Evolutionary conservation across 92 coral and sea anemone genomes (phyloP), one percentile per base, ranked within the genome.

Genomic region (Plumapathes pennacea): DNA sequence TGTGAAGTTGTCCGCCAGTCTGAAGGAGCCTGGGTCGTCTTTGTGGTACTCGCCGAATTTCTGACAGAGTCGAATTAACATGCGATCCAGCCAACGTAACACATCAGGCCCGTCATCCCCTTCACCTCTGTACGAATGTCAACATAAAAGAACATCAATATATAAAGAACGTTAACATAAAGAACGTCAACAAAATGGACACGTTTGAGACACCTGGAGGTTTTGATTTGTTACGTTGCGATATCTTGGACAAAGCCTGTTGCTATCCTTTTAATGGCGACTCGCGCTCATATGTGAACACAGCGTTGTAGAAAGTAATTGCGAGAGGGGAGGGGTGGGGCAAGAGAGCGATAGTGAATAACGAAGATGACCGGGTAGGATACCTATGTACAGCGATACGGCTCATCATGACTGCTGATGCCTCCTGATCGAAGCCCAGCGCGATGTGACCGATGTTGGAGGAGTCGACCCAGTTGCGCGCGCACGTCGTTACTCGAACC

Each of bases 71-170:
- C 97, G 82, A 48, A 91, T 91, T 41, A 91, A 83, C 97, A 91
- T 91, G 57, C 97, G 84, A 59, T 91, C 97, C 6, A 91, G 74
- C 97, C 97, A 91, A n/a, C 97, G 80, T 1, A 91, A 74, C 26
- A 91, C 97, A 63, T 91, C 97, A 25, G 97, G 97, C 4, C 97
- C 97, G 32, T 91, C 97, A 36, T 91, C 97, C 1, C 96, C 88
- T 60, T 91, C 97, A 36, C 89, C 97, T 53, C 97, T 78, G 32
- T 9, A n/a, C n/a, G n/a, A 24, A 67, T 10, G 17, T 1, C 7
- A 42, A 25, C 37, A 39, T 15, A 18, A 9, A 38, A 57, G 13
- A 32, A 21, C 6, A 30, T 18, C 45, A 32, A n/a, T n/a, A 5
- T 47, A 29, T n/a, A 7, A 44, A n/a, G n/a, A n/a, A n/a, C n/a